phyloP scores from a whole-genome alignment of 2,113 vertebrate species.

The Periophthalmodon schlosseri region DNA sequence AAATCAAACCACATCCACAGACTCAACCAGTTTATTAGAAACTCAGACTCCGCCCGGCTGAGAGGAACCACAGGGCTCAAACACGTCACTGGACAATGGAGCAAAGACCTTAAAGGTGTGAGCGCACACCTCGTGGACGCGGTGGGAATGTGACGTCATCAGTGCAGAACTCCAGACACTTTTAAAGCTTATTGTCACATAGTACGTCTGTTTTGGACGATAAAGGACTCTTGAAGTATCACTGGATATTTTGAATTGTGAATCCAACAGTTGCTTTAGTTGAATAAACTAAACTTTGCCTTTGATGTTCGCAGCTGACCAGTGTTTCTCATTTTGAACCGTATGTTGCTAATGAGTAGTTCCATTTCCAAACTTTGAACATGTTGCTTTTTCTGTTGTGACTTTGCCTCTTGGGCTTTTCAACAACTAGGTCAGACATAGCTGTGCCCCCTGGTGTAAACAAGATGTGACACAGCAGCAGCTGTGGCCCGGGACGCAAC shows the following conservation, averaged over 20 bases:
- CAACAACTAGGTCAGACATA: conserved; percentile 65
- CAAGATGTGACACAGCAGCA: conserved; percentile 62
- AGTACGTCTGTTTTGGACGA: neutral
- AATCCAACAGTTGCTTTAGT: neutral
- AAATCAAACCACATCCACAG: conserved; percentile 43
- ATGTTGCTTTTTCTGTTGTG: neutral
- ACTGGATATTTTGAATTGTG: neutral
- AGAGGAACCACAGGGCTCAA: conserved; percentile 1
- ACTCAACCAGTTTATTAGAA: conserved; percentile 23
- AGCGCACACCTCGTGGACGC: neutral
- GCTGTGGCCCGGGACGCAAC: conserved; percentile 51
- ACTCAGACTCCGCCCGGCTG: conserved; percentile 6
- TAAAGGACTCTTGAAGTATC: no score
- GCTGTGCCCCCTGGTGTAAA: conserved; percentile 64
- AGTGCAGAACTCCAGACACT: neutral
- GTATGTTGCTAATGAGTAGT: neutral
- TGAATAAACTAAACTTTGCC: no score
- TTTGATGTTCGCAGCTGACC: no score
- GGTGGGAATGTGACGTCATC: neutral
- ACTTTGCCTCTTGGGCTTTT: conserved; percentile 43
- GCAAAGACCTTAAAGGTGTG: neutral
- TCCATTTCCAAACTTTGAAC: neutral
- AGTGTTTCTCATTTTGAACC: neutral
- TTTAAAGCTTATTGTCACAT: neutral
- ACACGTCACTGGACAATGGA: neutral